Evolutionary conservation across 2,113 vertebrate genomes (phyloP).

Genomic region (Crotalus horridus): DNA sequence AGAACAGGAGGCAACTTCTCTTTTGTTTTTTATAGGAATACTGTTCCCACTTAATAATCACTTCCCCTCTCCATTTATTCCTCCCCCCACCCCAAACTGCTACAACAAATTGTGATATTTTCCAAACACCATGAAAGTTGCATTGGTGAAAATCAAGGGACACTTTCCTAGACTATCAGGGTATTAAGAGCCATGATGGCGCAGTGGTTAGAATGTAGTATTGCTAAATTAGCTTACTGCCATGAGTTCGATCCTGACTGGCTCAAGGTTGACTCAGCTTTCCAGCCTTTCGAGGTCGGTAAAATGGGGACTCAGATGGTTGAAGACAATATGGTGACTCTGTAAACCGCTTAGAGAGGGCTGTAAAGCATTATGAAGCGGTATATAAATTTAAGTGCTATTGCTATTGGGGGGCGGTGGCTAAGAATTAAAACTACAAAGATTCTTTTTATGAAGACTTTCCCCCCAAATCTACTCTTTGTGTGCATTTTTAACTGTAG

Average conservation of each 20-base stretch:
- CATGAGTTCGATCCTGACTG: background rate
- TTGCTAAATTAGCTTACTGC: background rate
- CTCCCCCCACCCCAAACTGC: background rate
- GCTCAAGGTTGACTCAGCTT: background rate
- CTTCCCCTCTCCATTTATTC: background rate
- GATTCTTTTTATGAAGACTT: background rate
- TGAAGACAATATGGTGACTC: background rate
- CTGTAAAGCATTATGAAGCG: background rate
- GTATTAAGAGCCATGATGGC: background rate
- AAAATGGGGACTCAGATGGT: background rate
- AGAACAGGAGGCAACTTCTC: background rate
- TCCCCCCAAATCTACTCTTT: background rate
- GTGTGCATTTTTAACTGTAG: background rate
- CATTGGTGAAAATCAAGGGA: background rate
- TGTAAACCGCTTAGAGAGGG: background rate
- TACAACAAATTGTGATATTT: background rate
- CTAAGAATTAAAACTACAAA: background rate
- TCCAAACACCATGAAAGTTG: no score
- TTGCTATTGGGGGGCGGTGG: background rate
- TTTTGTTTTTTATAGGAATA: background rate
- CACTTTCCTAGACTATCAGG: background rate
- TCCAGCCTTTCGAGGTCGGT: background rate
- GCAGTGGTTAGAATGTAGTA: background rate
- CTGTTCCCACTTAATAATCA: background rate
- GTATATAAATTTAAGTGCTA: background rate